phyloP scores from a whole-genome alignment of 2,888 invertebrate genomes.

The Prostheceraeus crozeri region DNA sequence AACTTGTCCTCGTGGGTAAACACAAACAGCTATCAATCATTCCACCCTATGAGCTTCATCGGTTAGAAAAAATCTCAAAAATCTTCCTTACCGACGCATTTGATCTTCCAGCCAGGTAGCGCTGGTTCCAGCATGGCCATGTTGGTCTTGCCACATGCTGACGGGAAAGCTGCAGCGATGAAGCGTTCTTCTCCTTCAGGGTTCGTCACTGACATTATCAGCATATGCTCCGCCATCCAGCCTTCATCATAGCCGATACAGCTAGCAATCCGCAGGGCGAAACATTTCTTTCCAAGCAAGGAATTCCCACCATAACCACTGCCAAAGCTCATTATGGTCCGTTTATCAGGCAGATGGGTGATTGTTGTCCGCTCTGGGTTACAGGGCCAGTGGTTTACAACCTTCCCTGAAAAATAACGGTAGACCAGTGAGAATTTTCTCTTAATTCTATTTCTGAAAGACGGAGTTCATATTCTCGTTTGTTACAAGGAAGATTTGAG shows the following conservation, averaged over 20 bases:
- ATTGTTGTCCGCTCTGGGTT: conserved; percentile 89
- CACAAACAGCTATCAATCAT: no score
- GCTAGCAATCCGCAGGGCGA: conserved; percentile 88
- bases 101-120: conserved; percentile 68
- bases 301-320: conserved; percentile 97
- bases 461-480: no score
- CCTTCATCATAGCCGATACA: conserved; percentile 88
- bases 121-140: conserved; percentile 93
- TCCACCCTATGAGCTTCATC: no score
- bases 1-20: no score
- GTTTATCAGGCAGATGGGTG: conserved; percentile 72
- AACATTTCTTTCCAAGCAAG: conserved; percentile 90
- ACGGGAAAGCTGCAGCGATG: conserved; percentile 95
- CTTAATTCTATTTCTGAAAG: no score
- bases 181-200: conserved; percentile 74
- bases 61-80: no score
- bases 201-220: conserved; percentile 88
- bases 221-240: conserved; percentile 98
- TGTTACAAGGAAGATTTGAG: no score
- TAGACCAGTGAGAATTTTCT: no score
- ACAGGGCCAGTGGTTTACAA: conserved; percentile 56
- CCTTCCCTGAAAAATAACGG: conserved; percentile 44
- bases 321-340: conserved; percentile 80
- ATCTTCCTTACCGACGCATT: no score
- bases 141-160: conserved; percentile 98